Evolutionary conservation across 1,140 invertebrate genomes (phyloP), one percentile per base, ranked within the genome.

Genomic region (Pachyrhynchus sulphureomaculatus): DNA sequence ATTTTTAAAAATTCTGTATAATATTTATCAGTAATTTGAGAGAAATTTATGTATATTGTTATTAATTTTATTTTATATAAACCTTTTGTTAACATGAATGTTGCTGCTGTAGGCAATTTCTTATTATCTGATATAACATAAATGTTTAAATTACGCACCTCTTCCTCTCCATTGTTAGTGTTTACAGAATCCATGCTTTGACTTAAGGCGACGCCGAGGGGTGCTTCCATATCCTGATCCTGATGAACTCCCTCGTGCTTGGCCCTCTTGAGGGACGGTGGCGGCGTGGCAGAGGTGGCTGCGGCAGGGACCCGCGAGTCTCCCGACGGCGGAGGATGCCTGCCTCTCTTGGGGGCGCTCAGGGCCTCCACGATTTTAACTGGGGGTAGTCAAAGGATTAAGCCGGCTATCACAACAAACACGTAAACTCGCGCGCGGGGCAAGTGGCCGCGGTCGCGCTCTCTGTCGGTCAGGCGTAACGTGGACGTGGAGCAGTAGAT

Each of bases 171-270:
- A 74, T 89, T 90, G 71, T 88, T 89, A 66, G 91, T 93, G 81
- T 92, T 93, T 76, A 94, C 91, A 71, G 91, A 93, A 83, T 94
- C 91, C 89, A 93, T 92, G 81, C 90, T 93, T 81, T 94, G 91
- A 65, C 84, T 87, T 61, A 87, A 80, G 68, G 85, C 83, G 65
- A 82, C 83, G 68, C 84, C 80, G 74, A 84, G 81, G 72, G 75
- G 81, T 76, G 79, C 80, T 73, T 76, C 75, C 75, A 76, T 76
- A 64, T 72, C 68, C 65, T 74, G 68, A 45, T 70, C 61, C 65
- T 33, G 26, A 2, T 29, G 51, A 37, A 55, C 62, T 47, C 62
- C 64, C 68, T 82, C 81, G 79, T 80, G 79, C 76, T 80, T 79
- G 75, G 80, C 77, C 71, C 81, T 80, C 77, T 82, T 83, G 70